A percentile compares a stretch with the other conserved stretches of the same genome.
Evolutionary conservation across 1,140 invertebrate species (phyloP).

Genomic region (Drosophila mojavensis): DNA sequence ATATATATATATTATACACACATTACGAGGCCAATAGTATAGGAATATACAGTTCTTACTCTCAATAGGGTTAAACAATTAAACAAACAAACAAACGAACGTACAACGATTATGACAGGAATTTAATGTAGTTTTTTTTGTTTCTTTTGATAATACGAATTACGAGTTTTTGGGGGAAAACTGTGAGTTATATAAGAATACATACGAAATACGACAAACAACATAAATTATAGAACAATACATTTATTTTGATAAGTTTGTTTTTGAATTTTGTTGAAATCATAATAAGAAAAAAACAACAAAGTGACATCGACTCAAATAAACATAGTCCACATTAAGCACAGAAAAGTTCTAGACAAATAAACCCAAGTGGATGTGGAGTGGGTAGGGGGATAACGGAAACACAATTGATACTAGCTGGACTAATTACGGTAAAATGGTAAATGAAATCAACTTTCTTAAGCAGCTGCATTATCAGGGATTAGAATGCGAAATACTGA

Average conservation of each 20-base stretch:
- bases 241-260: slow-evolving; percentile 27
- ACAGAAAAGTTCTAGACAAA: slow-evolving; percentile 11
- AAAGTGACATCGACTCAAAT: slow-evolving; percentile 27
- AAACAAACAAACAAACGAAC: slow-evolving; percentile 69
- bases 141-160: slow-evolving; percentile 32
- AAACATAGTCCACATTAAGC: slow-evolving; percentile 25
- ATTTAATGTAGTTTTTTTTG: slow-evolving; percentile 2
- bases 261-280: slow-evolving; percentile 58
- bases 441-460: slow-evolving; percentile 10
- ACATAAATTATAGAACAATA: slow-evolving; percentile 36
- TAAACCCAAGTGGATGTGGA: slow-evolving; percentile 28
- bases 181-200: slow-evolving; percentile 43
- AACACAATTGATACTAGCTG: slow-evolving; percentile 15
- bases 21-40: slow-evolving; percentile 77
- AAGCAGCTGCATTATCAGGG: slow-evolving; percentile 11
- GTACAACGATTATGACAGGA: slow-evolving; percentile 76
- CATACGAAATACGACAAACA: slow-evolving; percentile 42
- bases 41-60: slow-evolving; percentile 71
- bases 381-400: background rate
- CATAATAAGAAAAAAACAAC: slow-evolving; percentile 16
- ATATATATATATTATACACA: slow-evolving; percentile 38
- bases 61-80: slow-evolving; percentile 63
- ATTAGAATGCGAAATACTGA: slow-evolving; percentile 1
- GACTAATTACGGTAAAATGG: slow-evolving; percentile 7
- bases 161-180: slow-evolving; percentile 28